Conservation (phyloP, 2,888 invertebrate genomes). For the Polydrusus tereticollis region DNA sequence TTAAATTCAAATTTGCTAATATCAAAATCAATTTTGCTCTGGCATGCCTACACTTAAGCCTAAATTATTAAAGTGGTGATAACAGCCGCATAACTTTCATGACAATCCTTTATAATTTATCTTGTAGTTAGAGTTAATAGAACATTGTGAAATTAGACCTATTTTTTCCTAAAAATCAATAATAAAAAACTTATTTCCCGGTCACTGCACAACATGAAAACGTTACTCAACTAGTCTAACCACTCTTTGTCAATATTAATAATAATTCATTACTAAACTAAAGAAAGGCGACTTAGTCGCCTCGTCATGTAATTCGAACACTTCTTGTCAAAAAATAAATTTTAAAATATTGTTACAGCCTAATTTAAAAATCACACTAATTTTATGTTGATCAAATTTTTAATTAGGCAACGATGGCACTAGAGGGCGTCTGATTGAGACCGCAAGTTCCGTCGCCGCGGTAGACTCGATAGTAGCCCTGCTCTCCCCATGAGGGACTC, state of each 20-base stretch:
- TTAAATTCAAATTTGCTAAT: too few relatives aligned
- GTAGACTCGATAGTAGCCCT: conserved; percentile 94
- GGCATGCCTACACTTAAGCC: too few relatives aligned
- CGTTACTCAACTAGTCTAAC: too few relatives aligned
- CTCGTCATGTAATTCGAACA: neutral
- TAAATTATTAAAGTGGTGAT: too few relatives aligned
- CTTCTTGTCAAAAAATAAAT: neutral
- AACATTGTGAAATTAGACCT: too few relatives aligned
- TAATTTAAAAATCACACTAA: conserved; percentile 22
- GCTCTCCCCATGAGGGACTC: conserved; percentile 92
- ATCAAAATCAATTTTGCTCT: too few relatives aligned
- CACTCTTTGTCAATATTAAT: neutral
- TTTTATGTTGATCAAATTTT: neutral
- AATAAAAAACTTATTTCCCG: too few relatives aligned
- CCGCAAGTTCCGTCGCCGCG: conserved; percentile 97
- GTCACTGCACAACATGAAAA: too few relatives aligned
- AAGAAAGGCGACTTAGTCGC: neutral
- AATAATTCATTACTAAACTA: neutral
- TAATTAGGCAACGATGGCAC: conserved; percentile 74
- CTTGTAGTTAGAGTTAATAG: too few relatives aligned
- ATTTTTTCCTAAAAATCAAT: too few relatives aligned
- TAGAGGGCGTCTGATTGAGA: conserved; percentile 90
- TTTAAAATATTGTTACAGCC: conserved; percentile 19
- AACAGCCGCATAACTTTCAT: too few relatives aligned
- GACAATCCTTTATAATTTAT: too few relatives aligned